Evolutionary conservation across 2,888 invertebrate genomes (phyloP), one percentile per base, ranked within the genome.

Genomic region (Seira musarum): DNA sequence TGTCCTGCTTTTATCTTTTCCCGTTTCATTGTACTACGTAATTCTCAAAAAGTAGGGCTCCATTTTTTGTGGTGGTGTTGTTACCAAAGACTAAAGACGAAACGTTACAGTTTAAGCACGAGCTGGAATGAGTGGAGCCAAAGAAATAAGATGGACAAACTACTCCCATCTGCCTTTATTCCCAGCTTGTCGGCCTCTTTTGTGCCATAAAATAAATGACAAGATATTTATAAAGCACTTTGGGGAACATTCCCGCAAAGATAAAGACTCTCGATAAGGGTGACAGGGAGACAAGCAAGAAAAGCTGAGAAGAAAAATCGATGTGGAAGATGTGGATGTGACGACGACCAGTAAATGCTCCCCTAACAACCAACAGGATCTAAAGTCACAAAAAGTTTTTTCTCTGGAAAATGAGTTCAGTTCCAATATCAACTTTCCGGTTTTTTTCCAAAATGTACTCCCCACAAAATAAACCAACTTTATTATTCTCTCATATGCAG

Each of bases 191-290:
- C 30, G 30, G 30, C 30, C 30, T 30, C 30, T 30, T 30, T 30
- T 30, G 3, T 17, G 30, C 46, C 30, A 30, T 69, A 68, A 76
- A 76, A 40, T 74, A 73, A 73, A 76, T 69, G 61, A 46, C 30
- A 21, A 30, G 63, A 79, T 72, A 67, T 80, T 80, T 74, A 64
- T 75, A 70, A 67, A 73, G 67, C 65, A 67, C 81, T 68, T 68
- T 72, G 53, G 72, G 73, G 68, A 81, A 49, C 21, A 69, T 81
- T 67, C 72, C 30, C 65, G 64, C 66, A 78, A 78, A 71, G 66
- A 78, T 78, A 78, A 78, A 66, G 60, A 60, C 19, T 30, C 53
- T 76, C 57, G 76, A 76, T 71, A 70, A 71, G 77, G 66, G 49
- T 60, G 77, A 66, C 77, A 65, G 60, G 60, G 35, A 30, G 30